Percentiles rank a stretch among this genome's conserved stretches.
These are phyloP conservation scores for Apodemia hepburni DNA, from an alignment of 2,888 invertebrate species.

Conservation along the genomic window DNA sequence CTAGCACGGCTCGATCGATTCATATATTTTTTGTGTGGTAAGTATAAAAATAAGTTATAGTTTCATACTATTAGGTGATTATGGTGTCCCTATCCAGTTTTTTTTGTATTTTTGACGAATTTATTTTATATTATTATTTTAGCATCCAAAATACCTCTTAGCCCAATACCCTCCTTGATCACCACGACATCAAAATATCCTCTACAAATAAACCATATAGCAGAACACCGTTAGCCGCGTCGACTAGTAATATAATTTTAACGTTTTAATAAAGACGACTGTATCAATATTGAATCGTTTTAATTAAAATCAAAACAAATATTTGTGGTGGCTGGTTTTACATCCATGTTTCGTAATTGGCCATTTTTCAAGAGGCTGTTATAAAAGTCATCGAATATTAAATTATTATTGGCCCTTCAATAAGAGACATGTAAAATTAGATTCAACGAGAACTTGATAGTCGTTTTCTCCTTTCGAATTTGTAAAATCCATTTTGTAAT, in stretches of 20 bases:
- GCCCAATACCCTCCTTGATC: too few species aligned
- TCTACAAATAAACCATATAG: too few species aligned
- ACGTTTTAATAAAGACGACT: background rate
- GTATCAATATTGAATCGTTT: constrained; percentile 17
- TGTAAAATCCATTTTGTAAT: constrained; percentile 5
- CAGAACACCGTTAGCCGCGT: too few species aligned
- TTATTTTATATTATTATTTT: too few species aligned
- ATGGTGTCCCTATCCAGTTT: too few species aligned
- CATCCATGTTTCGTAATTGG: constrained; percentile 17
- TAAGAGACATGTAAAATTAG: constrained; percentile 13
- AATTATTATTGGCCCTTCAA: background rate
- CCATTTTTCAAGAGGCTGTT: constrained; percentile 4
- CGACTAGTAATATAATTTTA: background rate
- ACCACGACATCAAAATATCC: too few species aligned
- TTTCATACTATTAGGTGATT: too few species aligned
- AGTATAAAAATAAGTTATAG: too few species aligned
- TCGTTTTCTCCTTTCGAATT: constrained; percentile 1
- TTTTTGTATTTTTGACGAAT: too few species aligned
- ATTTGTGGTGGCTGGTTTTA: constrained; percentile 14
- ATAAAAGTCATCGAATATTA: constrained; percentile 10
- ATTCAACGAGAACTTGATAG: constrained; percentile 3
- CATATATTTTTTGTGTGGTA: too few species aligned
- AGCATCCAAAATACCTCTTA: too few species aligned
- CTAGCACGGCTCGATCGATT: background rate
- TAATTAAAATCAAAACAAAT: constrained; percentile 21